phyloP scores from a whole-genome alignment of 2,888 invertebrate genomes.

The Apodemia zela region DNA sequence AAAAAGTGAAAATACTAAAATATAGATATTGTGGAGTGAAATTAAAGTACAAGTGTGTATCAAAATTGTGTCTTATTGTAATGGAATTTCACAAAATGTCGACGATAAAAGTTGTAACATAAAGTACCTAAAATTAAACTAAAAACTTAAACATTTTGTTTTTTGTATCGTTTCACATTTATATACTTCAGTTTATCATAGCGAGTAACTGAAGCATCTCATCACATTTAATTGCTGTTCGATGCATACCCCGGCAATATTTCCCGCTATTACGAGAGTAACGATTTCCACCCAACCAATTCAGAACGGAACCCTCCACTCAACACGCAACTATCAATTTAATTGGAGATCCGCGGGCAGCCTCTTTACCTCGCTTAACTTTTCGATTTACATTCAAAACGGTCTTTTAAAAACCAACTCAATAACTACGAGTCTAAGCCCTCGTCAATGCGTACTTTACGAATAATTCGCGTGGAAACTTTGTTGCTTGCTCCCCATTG shows the following conservation, averaged over 20 bases:
- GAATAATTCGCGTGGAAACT: constrained; percentile 61
- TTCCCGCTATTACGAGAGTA: constrained; percentile 22
- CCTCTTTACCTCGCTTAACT: constrained; percentile 75
- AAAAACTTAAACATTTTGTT: not conserved
- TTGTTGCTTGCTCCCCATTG: constrained; percentile 48
- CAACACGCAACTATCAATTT: constrained; percentile 67
- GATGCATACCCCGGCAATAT: constrained; percentile 23
- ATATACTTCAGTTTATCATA: not conserved
- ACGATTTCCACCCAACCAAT: constrained; percentile 15
- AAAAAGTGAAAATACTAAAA: no score
- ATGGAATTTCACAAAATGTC: no score
- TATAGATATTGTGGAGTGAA: no score
- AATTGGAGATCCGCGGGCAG: constrained; percentile 70
- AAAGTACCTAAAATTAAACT: not conserved
- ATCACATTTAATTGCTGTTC: constrained; percentile 16
- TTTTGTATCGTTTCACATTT: not conserved
- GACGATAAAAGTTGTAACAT: not conserved
- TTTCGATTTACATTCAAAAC: constrained; percentile 80
- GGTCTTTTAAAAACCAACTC: constrained; percentile 76
- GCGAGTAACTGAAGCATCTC: not conserved
- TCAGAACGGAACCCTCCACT: constrained; percentile 34
- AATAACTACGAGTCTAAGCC: constrained; percentile 67
- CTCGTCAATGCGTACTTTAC: constrained; percentile 65
- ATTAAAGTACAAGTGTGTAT: no score
- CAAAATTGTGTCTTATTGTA: no score